Percentiles rank a stretch among this genome's conserved stretches.
Conservation (phyloP, 2,113 vertebrate species). For the Nestor notabilis region DNA sequence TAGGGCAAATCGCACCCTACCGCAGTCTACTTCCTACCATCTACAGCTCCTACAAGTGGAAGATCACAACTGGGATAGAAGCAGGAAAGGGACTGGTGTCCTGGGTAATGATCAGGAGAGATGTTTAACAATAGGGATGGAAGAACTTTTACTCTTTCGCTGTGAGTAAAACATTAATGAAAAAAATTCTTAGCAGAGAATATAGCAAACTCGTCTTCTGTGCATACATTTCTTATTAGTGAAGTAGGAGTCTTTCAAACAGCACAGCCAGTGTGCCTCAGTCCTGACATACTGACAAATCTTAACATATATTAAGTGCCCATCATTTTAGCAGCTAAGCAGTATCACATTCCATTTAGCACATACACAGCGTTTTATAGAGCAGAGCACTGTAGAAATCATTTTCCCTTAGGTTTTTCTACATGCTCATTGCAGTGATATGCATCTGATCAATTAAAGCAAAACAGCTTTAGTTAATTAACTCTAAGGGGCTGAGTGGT, state of each 20-base stretch:
- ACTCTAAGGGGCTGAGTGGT: background rate
- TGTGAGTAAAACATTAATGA: background rate
- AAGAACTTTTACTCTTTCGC: background rate
- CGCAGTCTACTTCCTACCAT: background rate
- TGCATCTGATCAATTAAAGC: conserved; percentile 40
- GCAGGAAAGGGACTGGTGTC: background rate
- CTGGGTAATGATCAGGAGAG: background rate
- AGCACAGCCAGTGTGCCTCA: background rate
- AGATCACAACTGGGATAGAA: background rate
- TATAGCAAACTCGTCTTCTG: background rate
- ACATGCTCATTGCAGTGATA: background rate
- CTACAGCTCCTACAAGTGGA: background rate
- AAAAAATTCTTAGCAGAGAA: background rate
- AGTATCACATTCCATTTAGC: background rate
- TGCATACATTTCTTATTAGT: background rate
- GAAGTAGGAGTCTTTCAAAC: background rate
- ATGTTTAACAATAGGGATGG: background rate
- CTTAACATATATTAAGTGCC: background rate
- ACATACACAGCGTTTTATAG: background rate
- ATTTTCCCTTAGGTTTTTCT: conserved; percentile 27
- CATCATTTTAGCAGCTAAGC: background rate
- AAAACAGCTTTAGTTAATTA: conserved; percentile 56
- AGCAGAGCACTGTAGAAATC: background rate
- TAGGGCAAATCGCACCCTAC: background rate
- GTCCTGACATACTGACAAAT: background rate